Evolutionary conservation across 2,797 vertebrate genomes (phyloP).

Genomic region (Hydrolagus colliei): DNA sequence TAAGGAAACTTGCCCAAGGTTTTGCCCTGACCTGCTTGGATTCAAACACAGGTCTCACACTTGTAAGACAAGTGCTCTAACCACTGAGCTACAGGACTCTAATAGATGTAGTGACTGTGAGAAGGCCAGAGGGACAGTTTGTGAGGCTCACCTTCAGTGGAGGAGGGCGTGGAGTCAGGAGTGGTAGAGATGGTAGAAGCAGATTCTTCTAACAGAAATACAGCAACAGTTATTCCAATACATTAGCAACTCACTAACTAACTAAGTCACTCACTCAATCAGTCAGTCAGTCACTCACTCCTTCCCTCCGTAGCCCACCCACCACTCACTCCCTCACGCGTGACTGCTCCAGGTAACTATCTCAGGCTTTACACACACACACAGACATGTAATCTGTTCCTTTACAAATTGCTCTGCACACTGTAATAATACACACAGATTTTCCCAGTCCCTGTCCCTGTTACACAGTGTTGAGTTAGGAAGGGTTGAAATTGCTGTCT

Average conservation of each 20-base stretch:
- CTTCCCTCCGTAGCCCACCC: neutral
- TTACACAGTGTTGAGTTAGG: too few species aligned
- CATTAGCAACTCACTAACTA: conserved; percentile 26
- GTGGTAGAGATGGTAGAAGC: conserved; percentile 66
- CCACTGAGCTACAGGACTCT: too few species aligned
- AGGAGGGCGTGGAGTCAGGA: conserved; percentile 70
- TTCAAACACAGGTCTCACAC: too few species aligned
- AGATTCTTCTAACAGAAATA: conserved; percentile 61
- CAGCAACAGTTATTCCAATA: conserved; percentile 34
- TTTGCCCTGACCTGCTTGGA: too few species aligned
- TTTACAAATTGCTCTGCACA: too few species aligned
- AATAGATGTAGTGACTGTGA: too few species aligned
- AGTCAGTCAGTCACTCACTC: conserved; percentile 1
- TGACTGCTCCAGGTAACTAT: neutral
- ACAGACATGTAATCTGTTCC: neutral
- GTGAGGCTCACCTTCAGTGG: conserved; percentile 60
- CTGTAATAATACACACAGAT: too few species aligned
- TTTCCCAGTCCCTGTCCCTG: too few species aligned
- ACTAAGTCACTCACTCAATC: conserved; percentile 24
- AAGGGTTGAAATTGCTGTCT: too few species aligned
- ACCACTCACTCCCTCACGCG: too few species aligned
- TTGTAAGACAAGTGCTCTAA: too few species aligned
- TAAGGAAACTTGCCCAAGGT: too few species aligned
- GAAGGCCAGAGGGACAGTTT: neutral
- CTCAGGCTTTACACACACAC: neutral